Conservation (phyloP, 1,140 invertebrate species). For the Metopolophium dirhodum region DNA sequence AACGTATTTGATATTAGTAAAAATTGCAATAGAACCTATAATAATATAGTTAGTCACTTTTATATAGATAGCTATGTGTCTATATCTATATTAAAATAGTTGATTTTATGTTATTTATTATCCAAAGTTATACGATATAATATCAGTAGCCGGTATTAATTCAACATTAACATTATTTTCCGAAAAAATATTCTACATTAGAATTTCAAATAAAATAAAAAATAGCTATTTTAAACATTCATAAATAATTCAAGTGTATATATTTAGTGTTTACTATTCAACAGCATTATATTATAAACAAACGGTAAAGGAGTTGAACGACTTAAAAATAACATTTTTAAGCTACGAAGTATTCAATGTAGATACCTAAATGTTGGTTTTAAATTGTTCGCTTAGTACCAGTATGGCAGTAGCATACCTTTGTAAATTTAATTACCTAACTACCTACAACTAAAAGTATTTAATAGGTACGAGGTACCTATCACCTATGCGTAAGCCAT, state of each 20-base stretch:
- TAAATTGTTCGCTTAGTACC: neutral
- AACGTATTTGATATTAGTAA: neutral
- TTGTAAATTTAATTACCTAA: neutral
- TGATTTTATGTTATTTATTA: neutral
- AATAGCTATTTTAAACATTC: neutral
- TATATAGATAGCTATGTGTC: neutral
- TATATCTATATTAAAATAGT: neutral
- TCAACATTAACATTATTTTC: neutral
- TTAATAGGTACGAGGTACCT: neutral
- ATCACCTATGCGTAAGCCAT: neutral
- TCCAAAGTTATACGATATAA: neutral
- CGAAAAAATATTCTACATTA: neutral
- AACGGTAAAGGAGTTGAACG: neutral
- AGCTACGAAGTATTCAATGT: neutral
- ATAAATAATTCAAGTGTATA: neutral
- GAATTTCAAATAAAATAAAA: neutral
- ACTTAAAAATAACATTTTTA: neutral
- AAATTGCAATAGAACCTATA: neutral
- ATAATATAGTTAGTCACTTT: neutral
- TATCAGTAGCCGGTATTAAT: neutral
- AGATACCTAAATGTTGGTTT: neutral
- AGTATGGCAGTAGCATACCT: neutral
- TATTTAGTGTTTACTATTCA: neutral
- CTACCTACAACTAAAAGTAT: neutral
- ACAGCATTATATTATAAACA: too few relatives aligned